Conservation (phyloP, 2,113 vertebrate species). For the Tachysurus fulvidraco region DNA sequence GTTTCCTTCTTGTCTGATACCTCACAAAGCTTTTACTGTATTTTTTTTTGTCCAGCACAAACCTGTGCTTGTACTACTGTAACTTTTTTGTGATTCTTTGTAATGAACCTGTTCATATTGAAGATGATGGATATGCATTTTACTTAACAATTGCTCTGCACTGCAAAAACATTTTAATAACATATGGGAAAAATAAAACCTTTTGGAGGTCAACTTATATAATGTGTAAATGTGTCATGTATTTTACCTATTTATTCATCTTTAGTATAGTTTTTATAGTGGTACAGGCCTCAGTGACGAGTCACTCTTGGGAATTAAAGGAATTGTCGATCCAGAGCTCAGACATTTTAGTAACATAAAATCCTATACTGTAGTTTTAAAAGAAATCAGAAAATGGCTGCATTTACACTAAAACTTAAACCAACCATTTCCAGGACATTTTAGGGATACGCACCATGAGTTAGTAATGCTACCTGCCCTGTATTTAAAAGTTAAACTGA, state of each 20-base stretch:
- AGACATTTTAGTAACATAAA: neutral
- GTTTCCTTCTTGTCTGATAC: slow-evolving; percentile 6
- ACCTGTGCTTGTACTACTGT: slow-evolving; percentile 44
- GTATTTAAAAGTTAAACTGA: neutral
- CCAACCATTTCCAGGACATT: no score
- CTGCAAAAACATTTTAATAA: neutral
- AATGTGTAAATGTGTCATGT: neutral
- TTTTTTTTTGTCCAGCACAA: slow-evolving; percentile 23
- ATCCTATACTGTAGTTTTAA: no score
- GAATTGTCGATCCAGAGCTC: neutral
- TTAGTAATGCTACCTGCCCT: neutral
- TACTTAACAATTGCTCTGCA: neutral
- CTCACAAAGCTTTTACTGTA: slow-evolving; percentile 34
- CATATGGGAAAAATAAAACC: slow-evolving; percentile 24
- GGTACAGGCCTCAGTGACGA: neutral
- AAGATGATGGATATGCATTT: slow-evolving; percentile 16
- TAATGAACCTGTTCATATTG: neutral
- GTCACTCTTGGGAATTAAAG: no score
- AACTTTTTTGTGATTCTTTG: neutral
- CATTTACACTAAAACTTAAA: neutral
- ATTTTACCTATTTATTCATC: neutral
- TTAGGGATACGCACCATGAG: no score
- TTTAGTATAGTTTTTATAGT: neutral
- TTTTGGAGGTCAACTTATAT: slow-evolving; percentile 5
- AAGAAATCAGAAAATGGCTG: neutral